A percentile compares a stretch with the other conserved stretches of the same genome.
These are phyloP conservation scores for Buathra laborator DNA, from an alignment of 2,888 invertebrate species.

Conservation along the genomic window DNA sequence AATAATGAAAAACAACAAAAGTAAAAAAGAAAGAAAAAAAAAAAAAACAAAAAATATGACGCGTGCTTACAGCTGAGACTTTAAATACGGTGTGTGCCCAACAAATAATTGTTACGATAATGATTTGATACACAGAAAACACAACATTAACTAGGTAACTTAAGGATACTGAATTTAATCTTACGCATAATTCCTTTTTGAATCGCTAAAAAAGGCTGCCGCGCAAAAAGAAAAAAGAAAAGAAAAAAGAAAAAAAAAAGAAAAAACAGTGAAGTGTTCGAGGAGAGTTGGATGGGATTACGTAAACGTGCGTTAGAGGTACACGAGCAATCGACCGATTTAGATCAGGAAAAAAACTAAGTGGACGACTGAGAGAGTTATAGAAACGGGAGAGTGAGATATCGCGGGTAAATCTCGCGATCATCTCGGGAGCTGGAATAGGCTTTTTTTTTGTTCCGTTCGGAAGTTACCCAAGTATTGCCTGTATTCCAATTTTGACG, in stretches of 20 bases:
- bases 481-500: constrained; percentile 73
- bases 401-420: constrained; percentile 36
- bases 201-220: constrained; percentile 80
- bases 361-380: constrained; percentile 52
- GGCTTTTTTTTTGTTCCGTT: constrained; percentile 71
- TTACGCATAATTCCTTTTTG: constrained; percentile 81
- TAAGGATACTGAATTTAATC: constrained; percentile 83
- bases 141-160: constrained; percentile 84
- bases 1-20: constrained; percentile 44
- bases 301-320: constrained; percentile 71
- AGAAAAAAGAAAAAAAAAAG: constrained; percentile 54
- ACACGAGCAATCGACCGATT: constrained; percentile 73
- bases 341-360: constrained; percentile 70
- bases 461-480: constrained; percentile 72
- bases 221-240: constrained; percentile 71
- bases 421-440: constrained; percentile 46
- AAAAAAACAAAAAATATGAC: constrained; percentile 76
- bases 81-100: constrained; percentile 84
- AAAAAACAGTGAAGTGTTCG: constrained; percentile 51
- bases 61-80: constrained; percentile 84
- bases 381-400: constrained; percentile 58
- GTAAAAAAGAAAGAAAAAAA: constrained; percentile 69
- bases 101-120: constrained; percentile 84
- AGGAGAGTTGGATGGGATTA: constrained; percentile 58
- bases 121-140: constrained; percentile 83